Conservation (phyloP, 30 jellyfish, hydroid and myxozoan species). For the Rhopilema esculentum region DNA sequence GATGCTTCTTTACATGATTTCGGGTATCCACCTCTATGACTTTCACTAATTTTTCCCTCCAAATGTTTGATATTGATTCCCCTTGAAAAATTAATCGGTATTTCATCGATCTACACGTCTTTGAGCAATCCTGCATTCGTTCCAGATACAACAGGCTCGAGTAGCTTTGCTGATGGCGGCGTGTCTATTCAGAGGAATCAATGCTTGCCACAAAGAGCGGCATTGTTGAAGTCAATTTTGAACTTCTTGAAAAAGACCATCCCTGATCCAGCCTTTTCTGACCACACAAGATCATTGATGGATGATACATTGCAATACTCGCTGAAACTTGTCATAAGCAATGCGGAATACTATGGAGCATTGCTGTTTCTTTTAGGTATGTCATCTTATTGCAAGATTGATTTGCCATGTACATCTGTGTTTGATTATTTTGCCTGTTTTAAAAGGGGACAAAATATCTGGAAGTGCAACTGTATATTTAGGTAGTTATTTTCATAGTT, state of each 20-base stretch:
- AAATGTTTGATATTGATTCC: no score
- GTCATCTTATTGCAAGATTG: not conserved
- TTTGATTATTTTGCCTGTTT: not conserved
- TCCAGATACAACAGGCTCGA: not conserved
- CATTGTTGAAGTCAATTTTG: slow-evolving; percentile 92
- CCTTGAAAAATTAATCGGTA: not conserved
- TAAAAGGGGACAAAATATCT: no score
- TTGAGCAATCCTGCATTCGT: not conserved
- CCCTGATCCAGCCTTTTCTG: slow-evolving; percentile 99
- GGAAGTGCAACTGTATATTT: no score
- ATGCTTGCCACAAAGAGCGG: slow-evolving; percentile 98
- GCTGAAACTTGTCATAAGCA: slow-evolving; percentile 89
- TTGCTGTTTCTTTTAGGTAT: slow-evolving; percentile 90
- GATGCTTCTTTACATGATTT: no score
- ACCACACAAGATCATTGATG: slow-evolving; percentile 89
- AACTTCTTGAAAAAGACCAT: slow-evolving; percentile 96
- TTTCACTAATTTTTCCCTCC: no score
- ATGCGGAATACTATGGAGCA: slow-evolving; percentile 99
- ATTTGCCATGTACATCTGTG: not conserved
- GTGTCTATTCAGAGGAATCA: slow-evolving; percentile 64
- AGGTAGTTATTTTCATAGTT: no score
- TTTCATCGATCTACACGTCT: not conserved
- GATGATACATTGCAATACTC: slow-evolving; percentile 92
- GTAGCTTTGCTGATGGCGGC: slow-evolving; percentile 29
- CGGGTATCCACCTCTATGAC: no score